phyloP scores from a whole-genome alignment of 2,113 vertebrate genomes.

The Colossoma macropomum region DNA sequence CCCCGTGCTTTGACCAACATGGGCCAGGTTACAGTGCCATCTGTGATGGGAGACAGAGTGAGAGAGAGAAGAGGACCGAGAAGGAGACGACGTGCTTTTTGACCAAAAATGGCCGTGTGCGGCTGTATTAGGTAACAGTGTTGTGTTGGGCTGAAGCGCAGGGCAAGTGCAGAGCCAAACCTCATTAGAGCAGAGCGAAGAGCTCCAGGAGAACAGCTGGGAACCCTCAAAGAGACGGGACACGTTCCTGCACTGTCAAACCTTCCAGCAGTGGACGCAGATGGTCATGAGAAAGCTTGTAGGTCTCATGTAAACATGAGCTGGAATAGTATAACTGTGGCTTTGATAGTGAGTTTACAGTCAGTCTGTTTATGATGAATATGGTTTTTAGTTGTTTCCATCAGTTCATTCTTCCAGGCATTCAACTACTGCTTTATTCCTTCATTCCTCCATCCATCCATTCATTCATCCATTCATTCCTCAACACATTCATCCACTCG shows the following conservation, averaged over 20 bases:
- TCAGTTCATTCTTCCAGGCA: no score
- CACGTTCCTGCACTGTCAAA: neutral
- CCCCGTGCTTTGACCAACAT: slow-evolving; percentile 32
- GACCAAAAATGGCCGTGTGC: slow-evolving; percentile 75
- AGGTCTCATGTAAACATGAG: neutral
- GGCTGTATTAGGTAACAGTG: slow-evolving; percentile 33
- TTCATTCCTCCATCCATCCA: no score
- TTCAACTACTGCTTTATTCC: no score
- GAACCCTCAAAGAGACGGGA: neutral
- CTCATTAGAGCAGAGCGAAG: slow-evolving; percentile 30
- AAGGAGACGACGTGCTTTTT: slow-evolving; percentile 54
- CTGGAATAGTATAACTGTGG: neutral
- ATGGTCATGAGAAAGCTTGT: neutral
- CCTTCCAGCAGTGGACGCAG: neutral
- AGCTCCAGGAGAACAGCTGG: slow-evolving; percentile 27
- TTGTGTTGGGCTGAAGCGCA: slow-evolving; percentile 29
- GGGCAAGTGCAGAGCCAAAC: slow-evolving; percentile 31
- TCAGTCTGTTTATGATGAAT: no score
- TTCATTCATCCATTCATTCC: no score
- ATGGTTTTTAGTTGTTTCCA: no score
- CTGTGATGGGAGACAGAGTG: neutral
- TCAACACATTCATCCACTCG: no score
- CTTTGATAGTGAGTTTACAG: no score
- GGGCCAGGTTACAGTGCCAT: slow-evolving; percentile 65
- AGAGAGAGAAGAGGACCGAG: slow-evolving; percentile 20